Percentiles rank a stretch among this genome's conserved stretches.
These are phyloP conservation scores for Emmelina monodactyla DNA, from an alignment of 2,888 invertebrate genomes.

Conservation along the genomic window DNA sequence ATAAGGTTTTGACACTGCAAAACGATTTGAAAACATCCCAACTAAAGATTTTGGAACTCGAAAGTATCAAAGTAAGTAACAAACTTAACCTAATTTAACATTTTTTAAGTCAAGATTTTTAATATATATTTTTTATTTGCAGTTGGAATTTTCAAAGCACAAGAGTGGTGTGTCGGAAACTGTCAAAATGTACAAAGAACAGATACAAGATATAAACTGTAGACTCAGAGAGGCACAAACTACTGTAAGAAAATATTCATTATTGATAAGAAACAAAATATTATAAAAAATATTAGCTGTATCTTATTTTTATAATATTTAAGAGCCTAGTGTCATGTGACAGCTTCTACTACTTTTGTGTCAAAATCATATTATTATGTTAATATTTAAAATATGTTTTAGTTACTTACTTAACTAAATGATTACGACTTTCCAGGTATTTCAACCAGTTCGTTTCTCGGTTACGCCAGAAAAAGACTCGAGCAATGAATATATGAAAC, in stretches of 20 bases:
- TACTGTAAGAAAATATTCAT: slow-evolving; percentile 31
- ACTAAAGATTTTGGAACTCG: slow-evolving; percentile 50
- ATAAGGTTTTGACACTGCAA: slow-evolving; percentile 30
- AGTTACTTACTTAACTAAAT: too few relatives aligned
- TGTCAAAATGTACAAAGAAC: slow-evolving; percentile 36
- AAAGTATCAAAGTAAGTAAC: slow-evolving; percentile 35
- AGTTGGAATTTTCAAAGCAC: slow-evolving; percentile 46
- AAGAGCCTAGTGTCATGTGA: too few relatives aligned
- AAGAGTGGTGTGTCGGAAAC: slow-evolving; percentile 36
- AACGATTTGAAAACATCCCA: slow-evolving; percentile 49
- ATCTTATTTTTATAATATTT: too few relatives aligned
- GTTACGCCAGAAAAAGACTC: slow-evolving; percentile 22
- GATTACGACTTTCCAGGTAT: slow-evolving; percentile 39
- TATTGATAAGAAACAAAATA: too few relatives aligned
- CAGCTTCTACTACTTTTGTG: too few relatives aligned
- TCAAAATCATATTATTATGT: too few relatives aligned
- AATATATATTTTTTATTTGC: slow-evolving; percentile 12
- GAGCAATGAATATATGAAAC: slow-evolving; percentile 22
- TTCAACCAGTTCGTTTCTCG: slow-evolving; percentile 44
- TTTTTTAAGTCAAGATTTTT: background rate
- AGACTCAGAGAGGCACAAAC: slow-evolving; percentile 41
- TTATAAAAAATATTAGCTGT: too few relatives aligned
- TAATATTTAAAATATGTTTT: too few relatives aligned
- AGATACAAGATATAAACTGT: slow-evolving; percentile 38
- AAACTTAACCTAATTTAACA: background rate